phyloP scores from a whole-genome alignment of 2,797 vertebrate species.

The Falco peregrinus region DNA sequence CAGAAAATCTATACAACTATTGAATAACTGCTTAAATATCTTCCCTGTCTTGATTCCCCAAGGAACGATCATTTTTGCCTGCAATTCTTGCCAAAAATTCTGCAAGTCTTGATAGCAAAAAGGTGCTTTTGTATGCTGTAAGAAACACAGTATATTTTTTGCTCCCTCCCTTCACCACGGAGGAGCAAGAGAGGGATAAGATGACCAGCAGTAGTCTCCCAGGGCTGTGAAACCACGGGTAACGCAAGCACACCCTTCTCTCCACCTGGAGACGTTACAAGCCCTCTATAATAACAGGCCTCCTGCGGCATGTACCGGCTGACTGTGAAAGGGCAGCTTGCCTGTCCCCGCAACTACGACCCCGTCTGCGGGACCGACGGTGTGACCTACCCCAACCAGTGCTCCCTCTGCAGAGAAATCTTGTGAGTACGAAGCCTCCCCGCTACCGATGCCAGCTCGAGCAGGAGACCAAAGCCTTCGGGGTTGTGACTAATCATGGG shows the following conservation, averaged over 20 bases:
- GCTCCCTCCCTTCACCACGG: background rate
- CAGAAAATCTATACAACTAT: slow-evolving; percentile 41
- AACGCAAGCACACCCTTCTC: background rate
- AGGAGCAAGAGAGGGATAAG: background rate
- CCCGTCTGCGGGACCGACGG: slow-evolving; percentile 2
- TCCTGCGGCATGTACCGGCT: accelerated
- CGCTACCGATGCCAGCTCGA: background rate
- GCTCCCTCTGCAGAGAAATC: background rate
- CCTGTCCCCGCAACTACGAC: background rate
- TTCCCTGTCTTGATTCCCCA: background rate
- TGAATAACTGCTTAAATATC: slow-evolving; percentile 42
- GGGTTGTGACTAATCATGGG: background rate
- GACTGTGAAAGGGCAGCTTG: background rate
- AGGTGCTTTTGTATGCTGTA: background rate
- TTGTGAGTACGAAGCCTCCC: background rate
- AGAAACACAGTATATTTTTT: background rate
- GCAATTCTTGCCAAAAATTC: background rate
- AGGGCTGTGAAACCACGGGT: accelerated
- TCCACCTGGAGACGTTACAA: background rate
- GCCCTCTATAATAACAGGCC: background rate
- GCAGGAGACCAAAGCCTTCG: background rate
- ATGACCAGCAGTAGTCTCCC: background rate
- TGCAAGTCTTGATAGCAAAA: background rate
- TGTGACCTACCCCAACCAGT: slow-evolving; percentile 56
- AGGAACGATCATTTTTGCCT: background rate